These are phyloP conservation scores for Python bivittatus DNA, from an alignment of 2,113 vertebrate species.

Conservation along the genomic window DNA sequence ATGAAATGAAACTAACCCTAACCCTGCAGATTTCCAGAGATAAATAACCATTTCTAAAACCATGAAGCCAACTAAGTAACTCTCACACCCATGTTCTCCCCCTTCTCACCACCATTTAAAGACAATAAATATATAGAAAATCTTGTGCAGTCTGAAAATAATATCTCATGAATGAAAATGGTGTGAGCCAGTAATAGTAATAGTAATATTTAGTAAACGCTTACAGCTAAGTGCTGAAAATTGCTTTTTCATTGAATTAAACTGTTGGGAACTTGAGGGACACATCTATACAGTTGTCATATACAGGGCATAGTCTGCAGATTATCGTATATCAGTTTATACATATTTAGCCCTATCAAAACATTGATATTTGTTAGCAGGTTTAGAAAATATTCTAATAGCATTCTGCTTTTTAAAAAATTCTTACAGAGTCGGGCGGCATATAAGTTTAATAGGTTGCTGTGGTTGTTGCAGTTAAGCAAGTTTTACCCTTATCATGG, in stretches of 20 bases:
- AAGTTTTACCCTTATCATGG: not conserved
- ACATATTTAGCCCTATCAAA: not conserved
- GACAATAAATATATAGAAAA: not conserved
- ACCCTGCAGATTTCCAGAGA: not conserved
- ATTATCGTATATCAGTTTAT: not conserved
- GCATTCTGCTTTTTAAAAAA: not conserved
- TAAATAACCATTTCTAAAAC: not conserved
- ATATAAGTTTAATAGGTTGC: not conserved
- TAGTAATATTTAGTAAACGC: not conserved
- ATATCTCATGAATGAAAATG: not conserved
- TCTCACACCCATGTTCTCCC: not conserved
- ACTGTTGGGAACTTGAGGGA: not conserved
- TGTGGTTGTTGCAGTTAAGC: not conserved
- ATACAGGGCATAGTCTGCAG: not conserved
- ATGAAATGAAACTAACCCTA: not conserved
- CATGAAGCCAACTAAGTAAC: not conserved
- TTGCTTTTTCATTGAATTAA: not conserved
- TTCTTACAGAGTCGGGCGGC: not conserved
- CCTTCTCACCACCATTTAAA: not conserved
- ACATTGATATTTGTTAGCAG: not conserved
- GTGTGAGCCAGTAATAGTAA: not conserved
- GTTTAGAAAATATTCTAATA: not conserved
- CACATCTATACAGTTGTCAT: not conserved
- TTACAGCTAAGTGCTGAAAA: not conserved
- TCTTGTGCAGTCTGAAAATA: not conserved